Percentiles rank a stretch among this genome's conserved stretches.
Evolutionary conservation across 2,113 vertebrate genomes (phyloP).

Genomic region (Nymphicus hollandicus): DNA sequence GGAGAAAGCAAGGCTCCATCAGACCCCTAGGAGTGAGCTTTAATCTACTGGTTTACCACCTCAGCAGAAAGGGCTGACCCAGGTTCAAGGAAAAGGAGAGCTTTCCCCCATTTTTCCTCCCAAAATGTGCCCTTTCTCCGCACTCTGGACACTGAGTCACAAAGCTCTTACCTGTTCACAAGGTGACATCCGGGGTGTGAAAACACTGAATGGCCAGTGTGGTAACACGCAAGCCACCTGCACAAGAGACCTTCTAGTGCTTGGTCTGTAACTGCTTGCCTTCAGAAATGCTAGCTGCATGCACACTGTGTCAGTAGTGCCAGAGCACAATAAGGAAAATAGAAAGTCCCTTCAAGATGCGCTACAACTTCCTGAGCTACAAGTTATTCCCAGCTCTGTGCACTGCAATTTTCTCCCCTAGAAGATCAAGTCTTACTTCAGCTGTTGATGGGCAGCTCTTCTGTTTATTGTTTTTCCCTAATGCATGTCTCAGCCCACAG

Average conservation of each 20-base stretch:
- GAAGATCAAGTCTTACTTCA: neutral
- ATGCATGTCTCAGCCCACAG: neutral
- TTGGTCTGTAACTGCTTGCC: neutral
- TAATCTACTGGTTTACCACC: neutral
- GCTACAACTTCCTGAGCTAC: neutral
- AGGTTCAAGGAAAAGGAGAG: neutral
- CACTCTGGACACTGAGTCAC: accelerated
- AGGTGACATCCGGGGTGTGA: neutral
- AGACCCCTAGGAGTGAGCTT: neutral
- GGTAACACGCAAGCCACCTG: neutral
- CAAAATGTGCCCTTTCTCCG: neutral
- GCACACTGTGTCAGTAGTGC: accelerated
- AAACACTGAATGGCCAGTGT: neutral
- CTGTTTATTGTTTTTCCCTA: neutral
- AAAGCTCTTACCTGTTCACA: neutral
- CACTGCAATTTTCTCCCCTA: neutral
- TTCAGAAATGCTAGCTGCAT: neutral
- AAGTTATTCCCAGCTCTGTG: neutral
- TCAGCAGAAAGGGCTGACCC: neutral
- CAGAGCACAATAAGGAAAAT: neutral
- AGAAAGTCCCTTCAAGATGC: neutral
- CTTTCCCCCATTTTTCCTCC: neutral
- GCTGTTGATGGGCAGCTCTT: neutral
- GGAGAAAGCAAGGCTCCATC: neutral
- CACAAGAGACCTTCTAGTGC: neutral